phyloP scores from a whole-genome alignment of 2,113 vertebrate species.

The Rhinolophus sinicus region DNA sequence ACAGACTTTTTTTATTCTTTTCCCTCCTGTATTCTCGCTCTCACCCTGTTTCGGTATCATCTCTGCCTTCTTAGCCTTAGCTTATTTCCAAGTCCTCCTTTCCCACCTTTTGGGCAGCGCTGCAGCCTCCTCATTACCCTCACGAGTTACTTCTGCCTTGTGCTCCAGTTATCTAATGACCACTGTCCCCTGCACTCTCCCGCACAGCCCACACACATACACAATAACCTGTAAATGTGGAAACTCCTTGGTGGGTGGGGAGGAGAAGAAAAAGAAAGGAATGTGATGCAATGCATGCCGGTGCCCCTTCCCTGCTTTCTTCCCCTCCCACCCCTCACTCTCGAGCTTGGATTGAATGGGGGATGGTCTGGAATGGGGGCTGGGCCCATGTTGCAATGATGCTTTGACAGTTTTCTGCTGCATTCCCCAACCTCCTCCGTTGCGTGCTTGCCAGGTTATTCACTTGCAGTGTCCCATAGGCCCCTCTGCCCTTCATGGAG shows the following conservation, averaged over 20 bases:
- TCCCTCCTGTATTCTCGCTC: conserved; percentile 85
- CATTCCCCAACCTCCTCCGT: conserved; percentile 33
- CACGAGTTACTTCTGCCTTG: conserved; percentile 35
- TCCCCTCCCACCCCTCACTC: conserved; percentile 50
- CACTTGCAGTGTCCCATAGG: conserved; percentile 47
- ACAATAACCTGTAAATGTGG: neutral
- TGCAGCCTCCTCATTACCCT: conserved; percentile 62
- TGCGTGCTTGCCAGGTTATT: conserved; percentile 59
- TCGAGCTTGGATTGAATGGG: conserved; percentile 69
- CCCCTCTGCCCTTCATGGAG: conserved; percentile 66
- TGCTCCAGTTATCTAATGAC: conserved; percentile 43
- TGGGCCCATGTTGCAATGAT: neutral
- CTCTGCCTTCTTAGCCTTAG: conserved; percentile 84
- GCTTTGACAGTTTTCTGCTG: conserved; percentile 65
- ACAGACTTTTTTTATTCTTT: conserved; percentile 76
- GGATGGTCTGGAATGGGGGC: neutral
- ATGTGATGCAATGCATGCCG: conserved; percentile 80
- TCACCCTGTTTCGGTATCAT: conserved; percentile 87
- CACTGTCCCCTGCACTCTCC: conserved; percentile 61
- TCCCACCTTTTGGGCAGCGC: conserved; percentile 78
- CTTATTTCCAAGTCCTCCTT: conserved; percentile 82
- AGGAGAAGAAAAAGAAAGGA: conserved; percentile 74
- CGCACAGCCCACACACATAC: neutral
- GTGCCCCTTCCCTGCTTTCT: conserved; percentile 47
- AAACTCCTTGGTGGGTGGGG: conserved; percentile 73